These are phyloP conservation scores for Cyclargus thomasi DNA, from an alignment of 1,140 invertebrate species.

Conservation along the genomic window DNA sequence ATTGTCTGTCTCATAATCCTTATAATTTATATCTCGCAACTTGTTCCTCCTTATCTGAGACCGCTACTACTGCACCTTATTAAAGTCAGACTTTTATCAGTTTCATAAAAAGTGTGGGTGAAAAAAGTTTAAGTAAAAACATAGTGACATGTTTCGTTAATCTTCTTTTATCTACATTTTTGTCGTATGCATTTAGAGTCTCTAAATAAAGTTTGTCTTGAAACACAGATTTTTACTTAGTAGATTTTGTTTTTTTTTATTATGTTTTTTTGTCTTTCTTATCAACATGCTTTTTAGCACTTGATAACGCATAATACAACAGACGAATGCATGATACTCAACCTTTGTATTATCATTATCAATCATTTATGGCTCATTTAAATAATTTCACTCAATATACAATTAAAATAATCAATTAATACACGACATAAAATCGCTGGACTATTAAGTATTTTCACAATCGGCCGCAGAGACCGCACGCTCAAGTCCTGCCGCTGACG, in stretches of 20 bases:
- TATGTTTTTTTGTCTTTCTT: too few species aligned
- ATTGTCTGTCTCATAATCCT: slow-evolving; percentile 44
- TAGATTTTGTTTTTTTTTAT: too few species aligned
- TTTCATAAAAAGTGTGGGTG: neutral
- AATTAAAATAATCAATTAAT: neutral
- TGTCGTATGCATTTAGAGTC: neutral
- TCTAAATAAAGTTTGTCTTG: neutral
- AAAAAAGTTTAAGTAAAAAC: neutral
- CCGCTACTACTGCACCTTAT: slow-evolving; percentile 39
- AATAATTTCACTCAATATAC: neutral
- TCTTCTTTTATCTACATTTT: neutral
- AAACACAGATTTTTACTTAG: neutral
- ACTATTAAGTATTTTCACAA: slow-evolving; percentile 11
- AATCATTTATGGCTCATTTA: too few species aligned
- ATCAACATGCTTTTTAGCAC: too few species aligned
- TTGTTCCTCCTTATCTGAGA: slow-evolving; percentile 40
- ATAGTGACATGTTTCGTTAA: neutral
- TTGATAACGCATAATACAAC: too few species aligned
- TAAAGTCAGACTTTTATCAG: slow-evolving; percentile 18
- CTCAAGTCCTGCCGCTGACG: neutral
- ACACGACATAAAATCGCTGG: neutral
- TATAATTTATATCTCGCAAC: slow-evolving; percentile 43
- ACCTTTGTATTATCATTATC: too few species aligned
- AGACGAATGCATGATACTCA: too few species aligned
- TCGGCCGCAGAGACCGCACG: neutral